Evolutionary conservation across 2,113 vertebrate species (phyloP), one percentile per base, ranked within the genome.

Genomic region (Hippocampus mohnikei): DNA sequence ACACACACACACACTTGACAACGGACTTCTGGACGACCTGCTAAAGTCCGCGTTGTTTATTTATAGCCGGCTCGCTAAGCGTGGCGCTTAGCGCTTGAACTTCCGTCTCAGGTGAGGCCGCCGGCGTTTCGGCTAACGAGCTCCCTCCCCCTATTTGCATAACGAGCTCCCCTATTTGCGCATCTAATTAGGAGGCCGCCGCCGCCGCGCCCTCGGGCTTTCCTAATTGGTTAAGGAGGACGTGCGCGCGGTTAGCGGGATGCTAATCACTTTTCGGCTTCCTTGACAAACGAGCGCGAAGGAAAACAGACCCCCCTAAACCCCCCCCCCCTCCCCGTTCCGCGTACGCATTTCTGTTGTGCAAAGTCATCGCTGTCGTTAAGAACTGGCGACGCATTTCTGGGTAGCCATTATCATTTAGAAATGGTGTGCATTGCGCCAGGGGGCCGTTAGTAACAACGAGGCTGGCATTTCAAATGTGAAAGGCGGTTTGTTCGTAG

Each of bases 161-260:
- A 89, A 88, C 81, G 69, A 89, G 83, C 81, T 74, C 81, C 27
- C 16, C 84, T 87, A 88, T 89, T 87, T 88, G 87, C 82, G 79
- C 74, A 81, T 84, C 79, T 88, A 89, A 89, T 91, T 86, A 86
- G 50, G 71, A 71, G 82, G 80, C 81, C 71, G 52, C 84, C 84
- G 84, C 88, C 80, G 76, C 75, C 87, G 83, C 82, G 85, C 87
- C 88, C 89, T 86, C 79, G 56, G 85, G 85, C 82, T 89, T 88
- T 84, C 87, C 88, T 88, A 88, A 83, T 90, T 76, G 58, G 85
- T 89, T 89, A 86, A 86, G 82, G 82, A 88, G 79, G 85, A 85
- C 78, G 58, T 20, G 58, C 58, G 29, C 16, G 27, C 58, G 16
- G 81, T 87, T 88, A 90, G 83, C 80, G 77, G 80, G 62, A 81